A percentile compares a stretch with the other conserved stretches of the same genome.
Conservation (phyloP, 2,888 invertebrate species). For the Metellina segmentata region DNA sequence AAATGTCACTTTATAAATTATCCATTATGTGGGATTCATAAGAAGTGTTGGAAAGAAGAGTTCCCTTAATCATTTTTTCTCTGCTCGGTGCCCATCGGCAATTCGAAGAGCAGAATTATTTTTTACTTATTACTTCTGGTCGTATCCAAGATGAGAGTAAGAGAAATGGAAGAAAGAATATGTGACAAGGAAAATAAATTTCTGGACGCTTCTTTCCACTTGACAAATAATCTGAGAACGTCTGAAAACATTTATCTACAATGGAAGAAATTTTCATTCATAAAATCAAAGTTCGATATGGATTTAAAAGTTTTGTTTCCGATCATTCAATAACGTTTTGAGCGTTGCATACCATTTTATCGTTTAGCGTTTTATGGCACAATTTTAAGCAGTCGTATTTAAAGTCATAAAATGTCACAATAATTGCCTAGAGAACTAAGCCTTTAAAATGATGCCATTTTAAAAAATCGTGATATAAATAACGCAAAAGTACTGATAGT, state of each 20-base stretch:
- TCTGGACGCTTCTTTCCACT: background rate
- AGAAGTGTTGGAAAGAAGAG: background rate
- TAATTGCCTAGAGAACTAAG: too few species aligned
- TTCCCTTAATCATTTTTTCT: background rate
- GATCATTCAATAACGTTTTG: too few species aligned
- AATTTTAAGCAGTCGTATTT: too few species aligned
- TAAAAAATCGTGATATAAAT: too few species aligned
- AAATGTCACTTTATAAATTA: conserved; percentile 1
- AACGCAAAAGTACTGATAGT: too few species aligned
- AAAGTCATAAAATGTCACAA: too few species aligned
- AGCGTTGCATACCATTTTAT: too few species aligned
- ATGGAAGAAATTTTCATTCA: too few species aligned
- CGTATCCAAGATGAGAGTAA: background rate
- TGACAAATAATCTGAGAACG: background rate
- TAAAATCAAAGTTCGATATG: too few species aligned
- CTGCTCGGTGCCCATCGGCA: background rate
- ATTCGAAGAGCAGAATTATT: background rate
- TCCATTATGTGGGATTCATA: background rate
- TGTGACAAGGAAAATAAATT: background rate
- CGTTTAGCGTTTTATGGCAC: too few species aligned
- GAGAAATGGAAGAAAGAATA: background rate
- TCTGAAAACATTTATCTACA: background rate
- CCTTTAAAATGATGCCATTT: too few species aligned
- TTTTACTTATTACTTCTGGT: background rate
- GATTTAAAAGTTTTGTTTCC: too few species aligned